These are phyloP conservation scores for Rhinichthys klamathensis DNA, from an alignment of 2,113 vertebrate species.

Conservation along the genomic window DNA sequence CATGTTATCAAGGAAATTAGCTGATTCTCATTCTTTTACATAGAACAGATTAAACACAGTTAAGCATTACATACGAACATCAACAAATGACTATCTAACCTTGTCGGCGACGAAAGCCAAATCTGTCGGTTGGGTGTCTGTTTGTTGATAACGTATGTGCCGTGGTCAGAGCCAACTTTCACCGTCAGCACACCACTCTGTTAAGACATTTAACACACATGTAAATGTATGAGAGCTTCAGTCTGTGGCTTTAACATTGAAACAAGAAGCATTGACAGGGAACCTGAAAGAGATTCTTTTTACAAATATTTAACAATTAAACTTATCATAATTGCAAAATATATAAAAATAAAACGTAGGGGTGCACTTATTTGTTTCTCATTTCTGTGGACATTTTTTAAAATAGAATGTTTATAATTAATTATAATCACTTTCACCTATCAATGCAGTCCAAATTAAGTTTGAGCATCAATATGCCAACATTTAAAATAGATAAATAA, in stretches of 20 bases:
- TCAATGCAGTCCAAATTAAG: no score
- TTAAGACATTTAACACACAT: constrained; percentile 4
- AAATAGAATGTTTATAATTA: neutral
- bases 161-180: constrained; percentile 84
- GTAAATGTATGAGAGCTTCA: neutral
- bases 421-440: no score
- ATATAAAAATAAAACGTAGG: no score
- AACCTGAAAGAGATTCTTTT: neutral
- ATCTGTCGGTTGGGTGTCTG: constrained; percentile 96
- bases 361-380: neutral
- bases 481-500: neutral
- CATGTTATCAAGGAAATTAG: neutral
- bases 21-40: neutral
- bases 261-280: neutral
- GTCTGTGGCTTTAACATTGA: neutral
- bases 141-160: constrained; percentile 97
- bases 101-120: constrained; percentile 94
- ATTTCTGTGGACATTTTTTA: neutral
- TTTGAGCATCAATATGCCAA: no score
- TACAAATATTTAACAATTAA: no score
- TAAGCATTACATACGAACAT: neutral
- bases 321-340: no score
- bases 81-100: constrained; percentile 68
- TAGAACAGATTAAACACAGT: neutral
- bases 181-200: constrained; percentile 91